Conservation (phyloP, 2,888 invertebrate genomes). For the Nomada goodeniana region DNA sequence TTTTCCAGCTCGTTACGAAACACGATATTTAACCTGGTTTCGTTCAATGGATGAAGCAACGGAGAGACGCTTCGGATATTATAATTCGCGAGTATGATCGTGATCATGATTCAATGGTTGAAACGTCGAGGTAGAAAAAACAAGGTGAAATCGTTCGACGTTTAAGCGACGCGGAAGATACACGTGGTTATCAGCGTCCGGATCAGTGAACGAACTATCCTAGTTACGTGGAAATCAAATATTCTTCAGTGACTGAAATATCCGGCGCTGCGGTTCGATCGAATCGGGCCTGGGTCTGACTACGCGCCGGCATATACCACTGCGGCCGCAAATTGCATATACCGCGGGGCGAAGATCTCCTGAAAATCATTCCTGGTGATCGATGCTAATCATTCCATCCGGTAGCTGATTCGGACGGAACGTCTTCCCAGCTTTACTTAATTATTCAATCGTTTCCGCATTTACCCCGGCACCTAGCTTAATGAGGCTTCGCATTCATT, state of each 20-base stretch:
- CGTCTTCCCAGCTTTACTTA: slow-evolving; percentile 48
- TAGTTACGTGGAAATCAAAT: slow-evolving; percentile 79
- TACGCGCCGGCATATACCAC: slow-evolving; percentile 60
- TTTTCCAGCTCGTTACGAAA: background rate
- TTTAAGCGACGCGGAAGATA: slow-evolving; percentile 24
- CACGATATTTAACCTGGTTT: background rate
- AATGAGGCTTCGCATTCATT: slow-evolving; percentile 39
- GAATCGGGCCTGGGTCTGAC: slow-evolving; percentile 59
- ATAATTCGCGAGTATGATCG: background rate
- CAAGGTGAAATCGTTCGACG: background rate
- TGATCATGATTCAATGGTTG: background rate
- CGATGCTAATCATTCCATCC: slow-evolving; percentile 54
- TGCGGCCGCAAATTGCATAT: slow-evolving; percentile 61
- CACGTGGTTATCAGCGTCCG: slow-evolving; percentile 38
- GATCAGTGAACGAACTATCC: slow-evolving; percentile 57
- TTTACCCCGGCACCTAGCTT: background rate
- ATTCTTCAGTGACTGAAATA: slow-evolving; percentile 80
- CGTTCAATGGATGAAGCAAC: background rate
- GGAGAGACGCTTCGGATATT: background rate
- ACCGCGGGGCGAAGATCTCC: slow-evolving; percentile 49
- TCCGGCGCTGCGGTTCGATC: slow-evolving; percentile 72
- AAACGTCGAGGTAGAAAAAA: background rate
- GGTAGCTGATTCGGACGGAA: slow-evolving; percentile 17
- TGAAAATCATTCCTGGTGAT: slow-evolving; percentile 57
- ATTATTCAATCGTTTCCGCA: slow-evolving; percentile 42